Base-by-base conservation (phyloP, 2,113 vertebrate species). In the Bostrychus sinensis region DNA sequence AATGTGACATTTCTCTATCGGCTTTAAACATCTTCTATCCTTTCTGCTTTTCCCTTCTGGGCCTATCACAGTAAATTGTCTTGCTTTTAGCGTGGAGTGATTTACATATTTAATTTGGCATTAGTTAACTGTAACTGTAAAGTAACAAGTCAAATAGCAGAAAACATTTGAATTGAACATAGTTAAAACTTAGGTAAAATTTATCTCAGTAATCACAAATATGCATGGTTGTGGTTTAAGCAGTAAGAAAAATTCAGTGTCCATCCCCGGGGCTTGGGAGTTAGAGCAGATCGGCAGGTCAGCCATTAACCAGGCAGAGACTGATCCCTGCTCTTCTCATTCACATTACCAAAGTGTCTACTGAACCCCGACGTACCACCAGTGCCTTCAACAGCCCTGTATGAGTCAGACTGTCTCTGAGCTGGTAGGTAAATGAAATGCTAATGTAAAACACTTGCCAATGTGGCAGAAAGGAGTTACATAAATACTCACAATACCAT, bases 261-360 rank as follows among this genome's bases (percentile, higher is more conserved):
- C 42, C 9, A 12, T 45, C 10, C 20, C 19, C 1, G 16, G 16
- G 39, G n/a, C 17, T n/a, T 45, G 43, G 11, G 20, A 23, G 43
- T 13, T 23, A 34, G 11, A 34, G 32, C 32, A 34, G 45, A 5
- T 46, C 23, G 11, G 32, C 32, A 34, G 45, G 11, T 46, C 23
- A 5, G 12, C 43, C 22, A 46, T 46, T 19, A 46, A 23, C 12
- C 12, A 12, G 43, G n/a, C n/a, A 46, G 17, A 46, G 22, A 3
- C 20, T 25, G 43, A 46, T 46, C 20, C 20, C 22, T 23, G 12
- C 11, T 46, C 43, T 46, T 5, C 22, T 23, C 45, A 48, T 48
- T 48, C 45, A 48, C 13, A 25, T 25, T 48, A 48, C 5, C 45
- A 48, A 48, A 48, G 45, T 14, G 45, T 48, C 45, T 22, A 48